phyloP scores from a whole-genome alignment of 2,888 invertebrate species.

The Hermaeophaga mercurialis region DNA sequence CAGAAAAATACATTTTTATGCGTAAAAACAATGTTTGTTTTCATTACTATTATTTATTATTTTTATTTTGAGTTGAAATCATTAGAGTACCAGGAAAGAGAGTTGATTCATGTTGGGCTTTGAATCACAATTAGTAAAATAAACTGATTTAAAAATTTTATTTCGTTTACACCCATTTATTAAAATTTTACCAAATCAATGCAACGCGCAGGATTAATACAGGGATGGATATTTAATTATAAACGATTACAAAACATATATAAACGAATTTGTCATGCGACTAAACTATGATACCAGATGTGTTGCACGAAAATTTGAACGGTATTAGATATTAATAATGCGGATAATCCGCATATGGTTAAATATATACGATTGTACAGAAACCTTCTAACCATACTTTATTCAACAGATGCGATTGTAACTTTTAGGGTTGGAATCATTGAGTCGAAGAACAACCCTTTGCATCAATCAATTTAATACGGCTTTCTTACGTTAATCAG shows the following conservation, averaged over 20 bases:
- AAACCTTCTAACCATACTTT: slow-evolving; percentile 27
- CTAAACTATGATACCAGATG: slow-evolving; percentile 29
- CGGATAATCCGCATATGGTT: slow-evolving; percentile 31
- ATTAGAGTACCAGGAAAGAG: too few relatives aligned
- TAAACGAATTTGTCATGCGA: slow-evolving; percentile 20
- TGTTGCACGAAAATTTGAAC: slow-evolving; percentile 24
- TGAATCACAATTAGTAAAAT: too few relatives aligned
- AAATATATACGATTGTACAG: slow-evolving; percentile 22
- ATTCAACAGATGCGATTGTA: slow-evolving; percentile 34
- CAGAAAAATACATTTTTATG: too few relatives aligned
- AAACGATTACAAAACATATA: slow-evolving; percentile 14
- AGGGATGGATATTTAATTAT: slow-evolving; percentile 4
- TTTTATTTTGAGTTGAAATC: too few relatives aligned
- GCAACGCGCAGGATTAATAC: slow-evolving; percentile 2
- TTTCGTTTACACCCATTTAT: neutral
- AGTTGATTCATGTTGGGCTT: too few relatives aligned
- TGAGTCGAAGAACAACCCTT: slow-evolving; percentile 44
- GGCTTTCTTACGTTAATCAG: slow-evolving; percentile 24
- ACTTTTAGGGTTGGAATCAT: slow-evolving; percentile 28
- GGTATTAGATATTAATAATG: slow-evolving; percentile 28
- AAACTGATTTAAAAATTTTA: neutral
- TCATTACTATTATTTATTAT: too few relatives aligned
- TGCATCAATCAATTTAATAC: slow-evolving; percentile 39
- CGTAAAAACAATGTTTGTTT: too few relatives aligned
- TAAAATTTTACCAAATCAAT: slow-evolving; percentile 9